Percentiles rank a stretch among this genome's conserved stretches.
These are phyloP conservation scores for Tenthredo notha DNA, from an alignment of 2,888 invertebrate species.

Conservation along the genomic window DNA sequence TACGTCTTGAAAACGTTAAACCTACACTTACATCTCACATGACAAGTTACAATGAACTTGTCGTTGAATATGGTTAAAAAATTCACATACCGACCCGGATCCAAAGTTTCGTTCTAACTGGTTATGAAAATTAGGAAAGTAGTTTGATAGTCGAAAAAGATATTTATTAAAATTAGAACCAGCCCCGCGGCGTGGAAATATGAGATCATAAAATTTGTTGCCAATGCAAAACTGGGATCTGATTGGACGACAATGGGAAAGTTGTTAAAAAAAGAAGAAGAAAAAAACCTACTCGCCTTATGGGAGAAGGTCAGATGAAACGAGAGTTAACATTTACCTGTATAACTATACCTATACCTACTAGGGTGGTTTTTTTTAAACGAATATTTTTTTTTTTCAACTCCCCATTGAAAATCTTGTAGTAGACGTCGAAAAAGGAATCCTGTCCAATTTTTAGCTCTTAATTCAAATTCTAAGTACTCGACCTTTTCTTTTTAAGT, in stretches of 20 bases:
- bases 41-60: background rate
- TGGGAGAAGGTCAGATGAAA: slow-evolving; percentile 11
- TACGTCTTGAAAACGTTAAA: background rate
- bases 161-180: background rate
- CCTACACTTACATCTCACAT: background rate
- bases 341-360: background rate
- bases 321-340: background rate
- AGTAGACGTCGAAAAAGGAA: too few relatives aligned
- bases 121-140: slow-evolving; percentile 30
- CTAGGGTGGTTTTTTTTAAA: too few relatives aligned
- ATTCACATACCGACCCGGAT: slow-evolving; percentile 26
- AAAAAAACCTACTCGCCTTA: background rate
- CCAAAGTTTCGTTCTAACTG: slow-evolving; percentile 10
- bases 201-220: background rate
- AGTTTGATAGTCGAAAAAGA: background rate
- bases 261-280: too few relatives aligned
- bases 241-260: slow-evolving; percentile 4
- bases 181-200: background rate
- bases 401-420: too few relatives aligned
- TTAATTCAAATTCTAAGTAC: too few relatives aligned
- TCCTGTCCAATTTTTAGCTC: too few relatives aligned
- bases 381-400: too few relatives aligned
- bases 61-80: background rate
- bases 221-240: background rate
- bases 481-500: too few relatives aligned